Evolutionary conservation across 2,113 vertebrate species (phyloP).

Genomic region (Lagopus leucura): DNA sequence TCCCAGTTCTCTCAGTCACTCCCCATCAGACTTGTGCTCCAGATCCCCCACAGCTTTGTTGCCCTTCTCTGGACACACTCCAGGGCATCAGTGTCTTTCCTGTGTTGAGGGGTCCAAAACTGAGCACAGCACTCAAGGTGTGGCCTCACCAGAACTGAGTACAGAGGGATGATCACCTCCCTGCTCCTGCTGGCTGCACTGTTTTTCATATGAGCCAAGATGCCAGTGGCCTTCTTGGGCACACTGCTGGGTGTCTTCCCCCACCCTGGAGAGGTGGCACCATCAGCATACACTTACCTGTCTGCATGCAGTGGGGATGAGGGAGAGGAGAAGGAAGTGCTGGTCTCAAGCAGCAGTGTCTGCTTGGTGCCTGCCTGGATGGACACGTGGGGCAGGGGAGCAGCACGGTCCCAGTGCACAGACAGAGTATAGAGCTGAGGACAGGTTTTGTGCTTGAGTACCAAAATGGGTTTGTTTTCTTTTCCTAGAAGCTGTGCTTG

Average conservation of each 20-base stretch:
- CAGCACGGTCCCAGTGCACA: background rate
- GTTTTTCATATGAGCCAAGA: no score
- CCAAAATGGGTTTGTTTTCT: background rate
- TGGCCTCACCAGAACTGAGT: no score
- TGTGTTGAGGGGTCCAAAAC: no score
- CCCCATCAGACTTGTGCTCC: no score
- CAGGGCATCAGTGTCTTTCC: no score
- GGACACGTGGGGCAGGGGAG: background rate
- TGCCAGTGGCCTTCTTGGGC: no score
- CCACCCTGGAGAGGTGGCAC: background rate
- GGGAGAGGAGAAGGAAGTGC: background rate
- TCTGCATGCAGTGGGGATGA: background rate
- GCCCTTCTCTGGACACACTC: no score
- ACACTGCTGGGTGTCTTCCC: background rate
- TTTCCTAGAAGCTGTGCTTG: slow-evolving; percentile 5
- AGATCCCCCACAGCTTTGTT: no score
- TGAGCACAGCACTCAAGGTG: no score
- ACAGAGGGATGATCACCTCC: no score
- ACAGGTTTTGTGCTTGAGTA: background rate
- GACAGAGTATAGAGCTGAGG: background rate
- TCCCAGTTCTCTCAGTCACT: no score
- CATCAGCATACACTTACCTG: background rate
- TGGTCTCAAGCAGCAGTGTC: background rate
- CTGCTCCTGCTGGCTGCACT: no score
- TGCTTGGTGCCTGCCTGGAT: background rate